A percentile compares a stretch with the other conserved stretches of the same genome.
Conservation (phyloP, 1,140 invertebrate species). For the Lepidostoma basale region DNA sequence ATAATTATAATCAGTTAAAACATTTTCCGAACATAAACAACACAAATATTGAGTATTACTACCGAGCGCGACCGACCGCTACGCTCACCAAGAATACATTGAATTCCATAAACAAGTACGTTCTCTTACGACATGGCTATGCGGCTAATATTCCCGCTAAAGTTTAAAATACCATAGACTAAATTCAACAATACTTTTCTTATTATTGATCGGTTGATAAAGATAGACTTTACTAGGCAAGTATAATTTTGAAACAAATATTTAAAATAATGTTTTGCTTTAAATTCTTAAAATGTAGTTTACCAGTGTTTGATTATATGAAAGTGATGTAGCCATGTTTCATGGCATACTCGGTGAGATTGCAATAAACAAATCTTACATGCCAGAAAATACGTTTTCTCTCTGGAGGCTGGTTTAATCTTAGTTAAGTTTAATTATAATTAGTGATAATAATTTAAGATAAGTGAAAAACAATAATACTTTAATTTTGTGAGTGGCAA, state of each 20-base stretch:
- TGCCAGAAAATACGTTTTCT: no score
- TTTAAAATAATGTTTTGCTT: not conserved
- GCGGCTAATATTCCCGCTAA: constrained; percentile 4
- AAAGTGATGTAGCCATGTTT: no score
- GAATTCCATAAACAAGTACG: constrained; percentile 11
- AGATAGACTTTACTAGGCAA: no score
- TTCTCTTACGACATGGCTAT: not conserved
- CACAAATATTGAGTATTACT: not conserved
- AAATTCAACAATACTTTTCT: not conserved
- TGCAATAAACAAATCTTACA: no score
- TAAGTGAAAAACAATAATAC: not conserved
- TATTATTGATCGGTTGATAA: no score
- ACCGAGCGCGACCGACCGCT: not conserved
- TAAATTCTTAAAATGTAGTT: not conserved
- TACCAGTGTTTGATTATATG: not conserved
- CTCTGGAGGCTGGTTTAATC: no score
- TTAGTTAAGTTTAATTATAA: no score
- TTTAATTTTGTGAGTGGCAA: not conserved
- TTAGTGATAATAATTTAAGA: not conserved
- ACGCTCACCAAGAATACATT: not conserved
- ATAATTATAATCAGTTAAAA: not conserved
- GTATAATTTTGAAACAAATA: not conserved
- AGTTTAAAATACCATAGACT: constrained; percentile 25
- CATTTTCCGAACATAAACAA: constrained; percentile 7
- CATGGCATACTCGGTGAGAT: no score